Conservation (phyloP, 2,113 vertebrate genomes). For the Eulacestoma nigropectus region DNA sequence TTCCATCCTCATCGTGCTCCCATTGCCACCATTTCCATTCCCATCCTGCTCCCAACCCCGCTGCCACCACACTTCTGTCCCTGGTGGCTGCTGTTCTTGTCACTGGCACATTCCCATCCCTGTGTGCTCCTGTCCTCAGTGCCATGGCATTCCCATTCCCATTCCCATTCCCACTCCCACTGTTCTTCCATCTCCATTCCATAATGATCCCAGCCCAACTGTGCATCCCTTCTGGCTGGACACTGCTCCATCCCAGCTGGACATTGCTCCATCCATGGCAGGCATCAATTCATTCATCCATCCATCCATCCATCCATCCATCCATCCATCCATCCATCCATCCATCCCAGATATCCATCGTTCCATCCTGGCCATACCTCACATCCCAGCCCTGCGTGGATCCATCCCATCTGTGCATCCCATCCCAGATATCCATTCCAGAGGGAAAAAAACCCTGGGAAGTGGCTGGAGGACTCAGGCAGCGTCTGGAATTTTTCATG, state of each 20-base stretch:
- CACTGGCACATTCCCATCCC: fast-evolving
- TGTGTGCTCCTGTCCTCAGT: background rate
- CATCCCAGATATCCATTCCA: background rate
- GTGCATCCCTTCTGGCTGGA: background rate
- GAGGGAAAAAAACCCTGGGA: fast-evolving
- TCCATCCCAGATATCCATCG: background rate
- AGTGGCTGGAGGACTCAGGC: background rate
- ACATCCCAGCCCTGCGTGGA: background rate
- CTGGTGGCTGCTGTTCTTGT: background rate
- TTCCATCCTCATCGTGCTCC: fast-evolving
- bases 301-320: background rate
- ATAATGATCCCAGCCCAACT: fast-evolving
- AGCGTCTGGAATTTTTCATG: background rate
- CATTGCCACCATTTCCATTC: background rate
- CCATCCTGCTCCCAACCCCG: background rate
- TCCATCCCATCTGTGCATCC: background rate
- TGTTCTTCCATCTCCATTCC: background rate
- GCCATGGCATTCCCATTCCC: background rate
- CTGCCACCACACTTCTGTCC: background rate
- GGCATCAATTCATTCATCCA: too few species aligned
- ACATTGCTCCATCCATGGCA: background rate
- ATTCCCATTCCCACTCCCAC: background rate
- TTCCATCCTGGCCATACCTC: background rate
- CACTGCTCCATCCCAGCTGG: background rate
- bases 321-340: too few species aligned